Evolutionary conservation across 2,888 invertebrate species (phyloP).

Genomic region (Euphydryas editha): DNA sequence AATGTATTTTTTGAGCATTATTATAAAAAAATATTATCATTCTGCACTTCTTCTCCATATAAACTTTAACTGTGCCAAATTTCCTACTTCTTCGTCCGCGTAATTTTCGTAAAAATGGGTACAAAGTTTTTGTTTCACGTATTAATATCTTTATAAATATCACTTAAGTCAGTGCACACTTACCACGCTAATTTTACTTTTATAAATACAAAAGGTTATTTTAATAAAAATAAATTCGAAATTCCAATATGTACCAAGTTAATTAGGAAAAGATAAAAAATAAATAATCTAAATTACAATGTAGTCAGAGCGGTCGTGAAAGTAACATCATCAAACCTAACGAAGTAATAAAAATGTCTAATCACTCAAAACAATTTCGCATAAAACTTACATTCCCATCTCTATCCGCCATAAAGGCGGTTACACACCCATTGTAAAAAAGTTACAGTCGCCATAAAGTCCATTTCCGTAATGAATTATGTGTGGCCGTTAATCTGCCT

Average conservation of each 20-base stretch:
- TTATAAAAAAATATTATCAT: no score
- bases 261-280: conserved; percentile 4
- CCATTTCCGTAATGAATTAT: conserved; percentile 79
- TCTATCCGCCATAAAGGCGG: conserved; percentile 41
- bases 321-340: not conserved
- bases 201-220: no score
- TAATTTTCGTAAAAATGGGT: no score
- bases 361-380: conserved; percentile 32
- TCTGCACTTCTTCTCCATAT: no score
- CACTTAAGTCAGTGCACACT: not conserved
- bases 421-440: conserved; percentile 49
- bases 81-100: no score
- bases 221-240: no score
- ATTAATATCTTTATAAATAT: not conserved
- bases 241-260: not conserved
- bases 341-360: conserved; percentile 26
- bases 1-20: no score
- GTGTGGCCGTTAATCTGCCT: conserved; percentile 66
- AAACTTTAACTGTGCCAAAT: no score
- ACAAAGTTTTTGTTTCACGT: no score
- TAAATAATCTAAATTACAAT: conserved; percentile 3
- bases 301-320: conserved; percentile 1
- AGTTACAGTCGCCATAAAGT: conserved; percentile 60
- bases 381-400: conserved; percentile 39
- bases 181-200: no score